These are phyloP conservation scores for Yponomeuta evonymella DNA, from an alignment of 2,888 invertebrate species.

Conservation along the genomic window DNA sequence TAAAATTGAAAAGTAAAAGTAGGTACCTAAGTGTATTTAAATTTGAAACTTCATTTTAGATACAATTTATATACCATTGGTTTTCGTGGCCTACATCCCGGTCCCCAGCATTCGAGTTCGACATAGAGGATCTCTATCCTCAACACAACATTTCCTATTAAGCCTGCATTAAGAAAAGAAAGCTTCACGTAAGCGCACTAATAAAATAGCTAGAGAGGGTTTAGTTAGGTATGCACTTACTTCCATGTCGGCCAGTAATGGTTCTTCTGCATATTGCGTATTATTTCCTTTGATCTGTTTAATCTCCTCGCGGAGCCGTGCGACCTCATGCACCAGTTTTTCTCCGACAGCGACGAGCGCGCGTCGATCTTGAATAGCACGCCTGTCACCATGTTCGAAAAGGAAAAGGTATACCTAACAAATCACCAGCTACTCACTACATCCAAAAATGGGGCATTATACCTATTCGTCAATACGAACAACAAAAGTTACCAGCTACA, in stretches of 20 bases:
- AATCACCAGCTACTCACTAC: not conserved
- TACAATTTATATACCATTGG: no score
- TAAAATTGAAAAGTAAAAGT: no score
- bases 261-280: not conserved
- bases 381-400: slow-evolving; percentile 30
- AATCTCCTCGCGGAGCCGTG: slow-evolving; percentile 42
- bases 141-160: no score
- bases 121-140: no score
- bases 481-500: no score
- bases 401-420: not conserved
- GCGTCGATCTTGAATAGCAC: slow-evolving; percentile 48
- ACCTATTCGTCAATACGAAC: no score
- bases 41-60: no score
- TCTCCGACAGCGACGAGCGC: slow-evolving; percentile 53
- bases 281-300: not conserved
- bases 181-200: not conserved
- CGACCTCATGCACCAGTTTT: slow-evolving; percentile 56
- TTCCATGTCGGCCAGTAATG: not conserved
- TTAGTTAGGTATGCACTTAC: not conserved
- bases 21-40: no score
- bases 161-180: no score
- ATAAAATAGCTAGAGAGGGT: not conserved
- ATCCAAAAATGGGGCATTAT: no score
- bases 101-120: no score
- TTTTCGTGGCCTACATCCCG: no score